Base-by-base conservation (phyloP, 2,888 invertebrate genomes). In the Palloptera scutellata region DNA sequence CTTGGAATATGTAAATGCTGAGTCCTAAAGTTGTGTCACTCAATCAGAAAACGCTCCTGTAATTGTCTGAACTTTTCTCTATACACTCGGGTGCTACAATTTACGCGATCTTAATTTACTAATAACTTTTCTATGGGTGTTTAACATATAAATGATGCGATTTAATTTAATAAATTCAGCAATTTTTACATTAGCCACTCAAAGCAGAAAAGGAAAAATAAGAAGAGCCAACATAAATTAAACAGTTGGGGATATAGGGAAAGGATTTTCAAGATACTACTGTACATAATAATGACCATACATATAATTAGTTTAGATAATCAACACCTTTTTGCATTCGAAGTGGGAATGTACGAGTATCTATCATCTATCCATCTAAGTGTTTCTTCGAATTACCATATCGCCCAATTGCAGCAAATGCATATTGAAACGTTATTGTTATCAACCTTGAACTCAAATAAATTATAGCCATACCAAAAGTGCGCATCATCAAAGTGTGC, bases 401-500 rank as follows among this genome's bases (percentile, higher is more conserved):
- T n/a, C n/a, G 30, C 11, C 48, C 5, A 48, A 48, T 48, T 13
- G 5, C 48, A 48, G n/a, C n/a, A n/a, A n/a, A n/a, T 9, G 15
- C 13, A 15, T 48, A 48, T 48, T 61, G 54, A 61, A 61, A 61
- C 42, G 48, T 52, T 17, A 41, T 45, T 12, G 53, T 30, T 20
- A 19, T 15, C 53, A 63, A 53, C 64, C 68, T 68, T 68, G 68
- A 68, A 68, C 64, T 60, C 13, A 12, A 55, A 68, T 66, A 42
- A 63, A 63, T 60, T 42, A 41, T 15, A 42, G 53, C 52, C 10
- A 20, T 17, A 43, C 41, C 41, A 43, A n/a, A 10, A 42, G 15
- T 42, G 43, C n/a, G 43, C 9, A 54, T 30, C 6, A 30, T 42
- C 19, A 61, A 70, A 69, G 66, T 63, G 53, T 52, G 12, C 70